These are phyloP conservation scores for Hyalella azteca DNA, from an alignment of 2,888 invertebrate genomes.

Conservation along the genomic window DNA sequence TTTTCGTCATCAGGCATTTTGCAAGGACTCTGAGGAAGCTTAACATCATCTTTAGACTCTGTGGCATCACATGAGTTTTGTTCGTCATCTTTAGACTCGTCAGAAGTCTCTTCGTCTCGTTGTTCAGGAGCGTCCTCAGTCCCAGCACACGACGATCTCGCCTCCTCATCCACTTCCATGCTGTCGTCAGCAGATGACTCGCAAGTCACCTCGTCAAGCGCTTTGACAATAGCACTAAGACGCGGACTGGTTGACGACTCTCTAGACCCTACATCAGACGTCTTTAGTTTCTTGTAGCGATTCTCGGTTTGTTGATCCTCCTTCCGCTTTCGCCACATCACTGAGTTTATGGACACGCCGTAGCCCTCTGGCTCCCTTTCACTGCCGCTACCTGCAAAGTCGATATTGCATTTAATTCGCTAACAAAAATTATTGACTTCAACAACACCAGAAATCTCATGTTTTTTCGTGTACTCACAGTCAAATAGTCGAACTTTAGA, in stretches of 20 bases:
- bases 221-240: neutral
- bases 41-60: too few species aligned
- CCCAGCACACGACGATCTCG: neutral
- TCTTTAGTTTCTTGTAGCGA: neutral
- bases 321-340: conserved; percentile 5
- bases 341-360: neutral
- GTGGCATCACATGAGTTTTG: neutral
- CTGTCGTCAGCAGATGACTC: neutral
- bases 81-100: neutral
- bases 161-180: conserved; percentile 3
- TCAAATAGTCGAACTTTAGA: neutral
- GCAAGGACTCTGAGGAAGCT: too few species aligned
- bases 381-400: neutral
- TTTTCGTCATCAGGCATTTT: too few species aligned
- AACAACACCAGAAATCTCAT: neutral
- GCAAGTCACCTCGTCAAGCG: neutral
- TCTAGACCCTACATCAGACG: neutral
- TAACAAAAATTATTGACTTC: neutral
- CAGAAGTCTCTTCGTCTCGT: neutral
- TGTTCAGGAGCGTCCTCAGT: neutral
- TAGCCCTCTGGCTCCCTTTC: neutral
- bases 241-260: neutral
- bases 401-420: neutral
- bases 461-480: neutral
- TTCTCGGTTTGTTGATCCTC: neutral